phyloP scores from a whole-genome alignment of 2,113 vertebrate genomes.

The Glareola pratincola region DNA sequence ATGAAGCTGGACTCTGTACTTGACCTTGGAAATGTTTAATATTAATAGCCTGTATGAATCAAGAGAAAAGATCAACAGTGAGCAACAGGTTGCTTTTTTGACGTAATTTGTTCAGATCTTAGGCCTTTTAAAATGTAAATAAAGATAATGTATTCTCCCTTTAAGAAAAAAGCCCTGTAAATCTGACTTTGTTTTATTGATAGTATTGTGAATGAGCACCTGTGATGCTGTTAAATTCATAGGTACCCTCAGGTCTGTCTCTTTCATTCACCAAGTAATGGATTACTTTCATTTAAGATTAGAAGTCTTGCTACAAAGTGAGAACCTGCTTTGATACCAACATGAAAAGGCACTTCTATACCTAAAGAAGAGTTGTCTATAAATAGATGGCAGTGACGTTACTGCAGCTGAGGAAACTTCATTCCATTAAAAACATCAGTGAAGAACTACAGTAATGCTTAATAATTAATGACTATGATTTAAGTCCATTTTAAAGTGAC shows the following conservation, averaged over 20 bases:
- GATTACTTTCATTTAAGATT: conserved; percentile 57
- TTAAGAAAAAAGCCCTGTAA: not conserved
- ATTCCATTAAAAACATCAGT: conserved; percentile 78
- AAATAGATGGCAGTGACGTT: conserved; percentile 87
- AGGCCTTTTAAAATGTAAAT: not conserved
- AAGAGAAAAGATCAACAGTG: not conserved
- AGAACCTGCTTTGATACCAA: conserved; percentile 79
- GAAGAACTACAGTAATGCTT: conserved; percentile 77
- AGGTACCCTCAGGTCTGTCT: conserved; percentile 7
- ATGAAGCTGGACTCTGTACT: not conserved
- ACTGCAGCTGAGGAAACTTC: conserved; percentile 83
- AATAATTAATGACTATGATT: conserved; percentile 83
- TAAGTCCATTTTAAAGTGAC: conserved; percentile 73
- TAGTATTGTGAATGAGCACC: not conserved
- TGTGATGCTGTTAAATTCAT: not conserved
- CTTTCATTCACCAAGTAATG: conserved; percentile 47
- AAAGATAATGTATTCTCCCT: not conserved
- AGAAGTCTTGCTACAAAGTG: conserved; percentile 52
- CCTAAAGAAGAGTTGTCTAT: conserved; percentile 83
- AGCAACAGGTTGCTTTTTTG: not conserved
- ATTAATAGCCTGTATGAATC: not conserved
- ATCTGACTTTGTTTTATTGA: not conserved
- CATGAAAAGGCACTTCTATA: conserved; percentile 84
- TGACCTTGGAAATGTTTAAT: not conserved
- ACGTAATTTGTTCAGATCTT: not conserved